Evolutionary conservation across 92 coral and sea anemone genomes (phyloP).

Genomic region (Parazoanthus atlanticus): DNA sequence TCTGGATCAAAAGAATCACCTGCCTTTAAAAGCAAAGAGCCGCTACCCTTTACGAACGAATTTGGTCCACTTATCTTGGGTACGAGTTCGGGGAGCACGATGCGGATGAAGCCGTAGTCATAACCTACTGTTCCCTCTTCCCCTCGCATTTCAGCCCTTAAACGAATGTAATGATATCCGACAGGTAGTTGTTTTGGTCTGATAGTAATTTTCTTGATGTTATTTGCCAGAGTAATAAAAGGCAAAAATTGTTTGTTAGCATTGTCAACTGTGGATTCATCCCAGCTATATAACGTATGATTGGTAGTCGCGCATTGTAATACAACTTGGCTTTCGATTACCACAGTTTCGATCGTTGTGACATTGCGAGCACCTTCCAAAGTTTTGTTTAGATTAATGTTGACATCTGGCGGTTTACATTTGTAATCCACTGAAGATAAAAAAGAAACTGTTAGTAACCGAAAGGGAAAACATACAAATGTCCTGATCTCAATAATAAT

Average conservation of each 20-base stretch:
- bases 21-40: constrained; percentile 57
- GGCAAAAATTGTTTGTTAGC: constrained; percentile 52
- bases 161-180: constrained; percentile 63
- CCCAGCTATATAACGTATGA: constrained; percentile 59
- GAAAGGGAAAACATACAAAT: too few relatives aligned
- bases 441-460: background rate
- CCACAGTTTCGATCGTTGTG: constrained; percentile 49
- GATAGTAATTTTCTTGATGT: constrained; percentile 44
- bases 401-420: constrained; percentile 79
- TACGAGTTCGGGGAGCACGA: constrained; percentile 68
- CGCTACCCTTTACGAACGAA: constrained; percentile 67
- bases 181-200: constrained; percentile 46
- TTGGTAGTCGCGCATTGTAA: constrained; percentile 59
- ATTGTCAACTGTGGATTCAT: constrained; percentile 51
- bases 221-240: constrained; percentile 46
- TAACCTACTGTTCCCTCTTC: constrained; percentile 73
- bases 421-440: constrained; percentile 65
- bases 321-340: constrained; percentile 52
- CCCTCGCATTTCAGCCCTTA: constrained; percentile 70
- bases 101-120: constrained; percentile 74
- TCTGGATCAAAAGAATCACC: constrained; percentile 73
- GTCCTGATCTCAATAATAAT: too few relatives aligned
- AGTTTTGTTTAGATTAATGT: constrained; percentile 55
- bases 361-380: constrained; percentile 43
- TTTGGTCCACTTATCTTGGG: constrained; percentile 59